A percentile compares a stretch with the other conserved stretches of the same genome.
These are phyloP conservation scores for Sarcophaga caerulescens DNA, from an alignment of 2,888 invertebrate species.

Conservation along the genomic window DNA sequence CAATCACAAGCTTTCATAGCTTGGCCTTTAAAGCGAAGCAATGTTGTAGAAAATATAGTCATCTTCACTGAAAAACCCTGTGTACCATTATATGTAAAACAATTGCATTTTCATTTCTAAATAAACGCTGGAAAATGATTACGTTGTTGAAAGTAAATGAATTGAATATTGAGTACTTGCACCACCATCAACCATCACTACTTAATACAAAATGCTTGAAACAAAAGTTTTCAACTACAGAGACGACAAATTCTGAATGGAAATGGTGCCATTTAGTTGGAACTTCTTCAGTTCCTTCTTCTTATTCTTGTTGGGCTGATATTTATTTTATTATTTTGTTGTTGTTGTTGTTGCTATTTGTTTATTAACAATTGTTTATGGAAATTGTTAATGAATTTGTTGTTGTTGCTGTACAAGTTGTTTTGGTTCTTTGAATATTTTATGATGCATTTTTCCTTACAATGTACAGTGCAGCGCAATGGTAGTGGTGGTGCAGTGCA, in stretches of 20 bases:
- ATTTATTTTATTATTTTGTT: conserved; percentile 10
- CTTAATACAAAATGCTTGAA: not conserved
- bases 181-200: not conserved
- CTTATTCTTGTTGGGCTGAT: not conserved
- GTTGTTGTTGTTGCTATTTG: not conserved
- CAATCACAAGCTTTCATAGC: no score
- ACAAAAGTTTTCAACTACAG: not conserved
- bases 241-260: not conserved
- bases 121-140: no score
- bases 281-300: not conserved
- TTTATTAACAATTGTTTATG: conserved; percentile 56
- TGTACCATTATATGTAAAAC: no score
- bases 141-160: conserved; percentile 36
- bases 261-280: conserved; percentile 29
- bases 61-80: no score
- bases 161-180: conserved; percentile 14
- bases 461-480: not conserved
- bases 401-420: conserved; percentile 23
- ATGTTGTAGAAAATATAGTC: no score
- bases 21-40: no score
- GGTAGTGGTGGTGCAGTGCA: no score
- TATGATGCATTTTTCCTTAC: conserved; percentile 40
- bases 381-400: conserved; percentile 54
- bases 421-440: conserved; percentile 8
- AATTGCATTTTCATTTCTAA: no score